These are phyloP conservation scores for Avahi laniger DNA, from an alignment of 2,797 vertebrate species.

Conservation along the genomic window DNA sequence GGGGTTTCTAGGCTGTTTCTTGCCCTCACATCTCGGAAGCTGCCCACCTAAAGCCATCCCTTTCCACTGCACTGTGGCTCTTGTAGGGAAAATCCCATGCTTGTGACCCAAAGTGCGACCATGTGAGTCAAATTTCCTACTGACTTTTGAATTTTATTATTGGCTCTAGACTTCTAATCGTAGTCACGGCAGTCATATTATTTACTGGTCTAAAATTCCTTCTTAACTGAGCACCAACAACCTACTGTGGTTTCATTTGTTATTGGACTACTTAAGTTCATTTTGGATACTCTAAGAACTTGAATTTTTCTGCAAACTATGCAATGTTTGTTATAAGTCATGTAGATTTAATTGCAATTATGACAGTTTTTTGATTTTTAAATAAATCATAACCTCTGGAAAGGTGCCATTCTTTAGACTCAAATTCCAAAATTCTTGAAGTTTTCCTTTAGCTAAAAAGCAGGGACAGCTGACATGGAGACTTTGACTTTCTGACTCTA, in stretches of 20 bases:
- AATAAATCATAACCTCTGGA: neutral
- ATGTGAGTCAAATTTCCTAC: neutral
- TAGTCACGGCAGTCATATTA: neutral
- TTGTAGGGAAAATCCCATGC: neutral
- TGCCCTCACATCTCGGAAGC: neutral
- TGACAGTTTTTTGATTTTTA: constrained; percentile 29
- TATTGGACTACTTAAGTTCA: neutral
- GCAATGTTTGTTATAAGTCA: neutral
- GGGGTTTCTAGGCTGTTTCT: neutral
- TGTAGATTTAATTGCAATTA: neutral
- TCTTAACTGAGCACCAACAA: neutral
- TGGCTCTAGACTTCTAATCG: neutral
- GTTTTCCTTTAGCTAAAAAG: constrained; percentile 12
- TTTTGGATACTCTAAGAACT: neutral
- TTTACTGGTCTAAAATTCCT: neutral
- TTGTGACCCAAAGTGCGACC: neutral
- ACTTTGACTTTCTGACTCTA: neutral
- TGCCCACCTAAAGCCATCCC: neutral
- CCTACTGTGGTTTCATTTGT: neutral
- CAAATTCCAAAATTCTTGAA: neutral
- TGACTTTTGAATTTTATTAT: neutral
- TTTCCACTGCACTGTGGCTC: neutral
- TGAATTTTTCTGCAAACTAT: neutral
- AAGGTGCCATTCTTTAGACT: neutral
- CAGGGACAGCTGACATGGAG: neutral